phyloP scores from a whole-genome alignment of 2,888 invertebrate genomes.

The Drosophila neonasuta region DNA sequence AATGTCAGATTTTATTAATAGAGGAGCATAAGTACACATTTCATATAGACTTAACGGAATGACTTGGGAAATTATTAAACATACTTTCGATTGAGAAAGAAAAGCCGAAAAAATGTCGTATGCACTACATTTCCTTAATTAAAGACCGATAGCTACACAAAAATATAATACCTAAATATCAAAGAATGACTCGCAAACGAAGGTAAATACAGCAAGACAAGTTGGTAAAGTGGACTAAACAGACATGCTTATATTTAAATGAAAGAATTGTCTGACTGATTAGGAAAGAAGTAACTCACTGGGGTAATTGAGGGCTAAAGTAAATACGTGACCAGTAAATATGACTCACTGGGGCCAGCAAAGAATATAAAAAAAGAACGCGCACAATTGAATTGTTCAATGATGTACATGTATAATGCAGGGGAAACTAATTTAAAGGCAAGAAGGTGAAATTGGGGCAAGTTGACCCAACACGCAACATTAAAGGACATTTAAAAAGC shows the following conservation, averaged over 20 bases:
- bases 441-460: conserved; percentile 22
- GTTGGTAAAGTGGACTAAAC: not conserved
- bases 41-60: not conserved
- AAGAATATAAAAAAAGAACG: conserved; percentile 4
- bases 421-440: conserved; percentile 20
- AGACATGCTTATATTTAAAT: conserved; percentile 14
- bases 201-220: conserved; percentile 4
- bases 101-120: not conserved
- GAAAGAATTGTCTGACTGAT: conserved; percentile 20
- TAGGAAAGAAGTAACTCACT: conserved; percentile 15
- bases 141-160: not conserved
- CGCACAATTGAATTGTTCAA: conserved; percentile 43
- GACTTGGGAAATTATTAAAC: not conserved
- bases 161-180: not conserved
- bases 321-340: conserved; percentile 40
- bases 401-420: conserved; percentile 42
- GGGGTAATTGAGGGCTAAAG: conserved; percentile 27
- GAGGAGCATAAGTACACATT: not conserved
- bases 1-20: not conserved
- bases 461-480: conserved; percentile 35
- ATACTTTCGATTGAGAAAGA: not conserved
- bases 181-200: not conserved
- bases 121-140: not conserved
- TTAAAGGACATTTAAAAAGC: conserved; percentile 23
- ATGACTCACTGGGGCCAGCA: conserved; percentile 23